Evolutionary conservation across 2,113 vertebrate genomes (phyloP).

Genomic region (Pseudorectes ferrugineus): DNA sequence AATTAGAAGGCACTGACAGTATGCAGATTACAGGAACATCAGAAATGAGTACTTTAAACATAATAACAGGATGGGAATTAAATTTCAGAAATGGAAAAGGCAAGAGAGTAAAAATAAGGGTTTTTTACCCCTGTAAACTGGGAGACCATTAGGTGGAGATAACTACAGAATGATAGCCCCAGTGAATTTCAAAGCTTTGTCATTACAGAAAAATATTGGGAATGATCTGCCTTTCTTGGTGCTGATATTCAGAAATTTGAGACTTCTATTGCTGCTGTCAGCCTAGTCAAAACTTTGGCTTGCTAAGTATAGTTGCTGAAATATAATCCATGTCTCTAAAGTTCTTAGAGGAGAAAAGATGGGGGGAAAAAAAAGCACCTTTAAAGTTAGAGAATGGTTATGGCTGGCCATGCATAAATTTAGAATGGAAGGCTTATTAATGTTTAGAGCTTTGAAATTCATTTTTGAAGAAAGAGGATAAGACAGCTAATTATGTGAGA

Average conservation of each 20-base stretch:
- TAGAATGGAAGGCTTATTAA: neutral
- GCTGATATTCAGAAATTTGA: neutral
- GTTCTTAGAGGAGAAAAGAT: neutral
- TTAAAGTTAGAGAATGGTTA: neutral
- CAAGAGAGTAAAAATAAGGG: neutral
- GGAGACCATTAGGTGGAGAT: neutral
- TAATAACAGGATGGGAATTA: neutral
- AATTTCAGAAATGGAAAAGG: neutral
- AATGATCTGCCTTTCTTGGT: neutral
- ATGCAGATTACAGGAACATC: neutral
- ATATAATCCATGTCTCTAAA: neutral
- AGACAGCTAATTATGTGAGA: neutral
- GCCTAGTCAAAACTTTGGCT: neutral
- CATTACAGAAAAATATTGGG: neutral
- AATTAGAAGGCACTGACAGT: neutral
- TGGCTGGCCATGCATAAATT: neutral
- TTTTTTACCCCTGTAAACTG: neutral
- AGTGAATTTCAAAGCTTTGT: neutral
- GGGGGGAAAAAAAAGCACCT: accelerated
- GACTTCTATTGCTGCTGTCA: neutral
- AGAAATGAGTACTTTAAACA: neutral
- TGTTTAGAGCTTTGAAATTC: neutral
- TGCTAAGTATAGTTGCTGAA: neutral
- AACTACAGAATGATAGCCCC: neutral
- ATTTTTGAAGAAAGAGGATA: neutral